Conservation (phyloP, 2,797 vertebrate genomes). For the Alectoris magna region DNA sequence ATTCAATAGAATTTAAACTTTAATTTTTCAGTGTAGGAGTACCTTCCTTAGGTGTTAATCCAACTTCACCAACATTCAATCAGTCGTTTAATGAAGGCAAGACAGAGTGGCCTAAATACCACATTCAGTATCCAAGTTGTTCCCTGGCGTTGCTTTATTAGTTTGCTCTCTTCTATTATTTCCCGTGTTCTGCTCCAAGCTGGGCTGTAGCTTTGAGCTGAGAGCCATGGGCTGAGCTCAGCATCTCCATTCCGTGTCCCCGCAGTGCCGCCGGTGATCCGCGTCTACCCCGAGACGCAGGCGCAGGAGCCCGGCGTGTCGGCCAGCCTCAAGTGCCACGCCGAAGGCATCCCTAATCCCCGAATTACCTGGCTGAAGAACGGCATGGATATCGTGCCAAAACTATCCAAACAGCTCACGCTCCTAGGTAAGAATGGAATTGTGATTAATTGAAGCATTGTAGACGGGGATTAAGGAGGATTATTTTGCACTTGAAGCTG, state of each 20-base stretch:
- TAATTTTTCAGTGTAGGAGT: background rate
- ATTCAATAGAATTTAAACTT: background rate
- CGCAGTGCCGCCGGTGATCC: slow-evolving; percentile 94
- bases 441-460: slow-evolving; percentile 9
- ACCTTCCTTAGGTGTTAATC: background rate
- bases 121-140: fast-evolving
- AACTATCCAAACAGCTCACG: slow-evolving; percentile 89
- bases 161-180: background rate
- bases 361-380: slow-evolving; percentile 96
- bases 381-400: slow-evolving; percentile 88
- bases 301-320: slow-evolving; percentile 94
- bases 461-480: slow-evolving; percentile 9
- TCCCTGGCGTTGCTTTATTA: background rate
- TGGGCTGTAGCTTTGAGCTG: background rate
- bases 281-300: slow-evolving; percentile 95
- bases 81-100: background rate
- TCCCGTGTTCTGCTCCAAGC: background rate
- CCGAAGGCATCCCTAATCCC: slow-evolving; percentile 94
- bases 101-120: background rate
- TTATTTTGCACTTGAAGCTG: slow-evolving; percentile 3
- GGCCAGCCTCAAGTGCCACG: slow-evolving; percentile 91
- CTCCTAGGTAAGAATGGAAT: slow-evolving; percentile 86
- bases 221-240: background rate
- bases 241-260: slow-evolving; percentile 1
- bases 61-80: background rate